Evolutionary conservation across 2,797 vertebrate genomes (phyloP), one percentile per base, ranked within the genome.

Genomic region (Mus caroli): DNA sequence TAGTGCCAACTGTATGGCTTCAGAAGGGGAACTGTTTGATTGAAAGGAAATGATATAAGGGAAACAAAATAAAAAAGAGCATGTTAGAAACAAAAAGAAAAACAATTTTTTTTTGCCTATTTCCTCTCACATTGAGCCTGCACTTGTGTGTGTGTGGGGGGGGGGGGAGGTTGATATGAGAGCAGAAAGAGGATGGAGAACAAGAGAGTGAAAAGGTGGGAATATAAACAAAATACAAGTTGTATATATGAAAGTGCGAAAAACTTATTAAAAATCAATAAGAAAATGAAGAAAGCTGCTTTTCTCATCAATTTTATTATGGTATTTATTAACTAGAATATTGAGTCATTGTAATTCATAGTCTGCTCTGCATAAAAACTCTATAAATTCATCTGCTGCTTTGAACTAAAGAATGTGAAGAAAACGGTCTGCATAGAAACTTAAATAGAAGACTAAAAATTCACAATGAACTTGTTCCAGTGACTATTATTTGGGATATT

Each of bases 391-490:
- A 4, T 75, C 26, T 90, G 94, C 73, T 89, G 19, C 79, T 28
- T 95, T 88, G 54, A n/a, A 75, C 91, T 77, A 77, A 79, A 93
- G 40, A n/a, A 77, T 69, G 43, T 94, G 62, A 93, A 87, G 90
- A 92, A 94, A 94, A 96, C 5, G 28, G 26, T 69, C 5, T 31
- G 31, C 6, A 37, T 46, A 43, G 2, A 93, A 92, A 12, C 96
- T 96, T 94, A 96, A 96, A 91, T 46, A 91, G 34, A 54, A 92
- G 95, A 40, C 92, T 94, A 78, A 94, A 95, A 94, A 90, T 91
- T 95, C 62, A 67, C n/a, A 43, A 26, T 87, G 67, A 56, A 46
- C 19, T 60, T 75, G 13, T 92, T 95, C 91, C 62, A 15, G 69
- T 95, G 43, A 91, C 67, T 88, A 43, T 84, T 90, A 73, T 78